These are phyloP conservation scores for Pyrgus malvae DNA, from an alignment of 2,888 invertebrate genomes.

Conservation along the genomic window DNA sequence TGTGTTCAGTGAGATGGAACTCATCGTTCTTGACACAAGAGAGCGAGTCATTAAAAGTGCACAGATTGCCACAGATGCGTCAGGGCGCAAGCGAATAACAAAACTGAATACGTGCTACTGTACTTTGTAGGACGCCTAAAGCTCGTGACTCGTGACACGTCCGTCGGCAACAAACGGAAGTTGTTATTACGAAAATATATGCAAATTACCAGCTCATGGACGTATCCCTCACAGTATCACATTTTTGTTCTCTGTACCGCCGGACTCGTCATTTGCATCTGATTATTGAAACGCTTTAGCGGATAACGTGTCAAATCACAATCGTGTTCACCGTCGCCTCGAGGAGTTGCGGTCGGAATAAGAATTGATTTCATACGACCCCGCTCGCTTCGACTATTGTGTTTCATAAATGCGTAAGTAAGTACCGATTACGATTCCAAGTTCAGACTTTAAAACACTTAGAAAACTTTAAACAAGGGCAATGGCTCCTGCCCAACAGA, in stretches of 20 bases:
- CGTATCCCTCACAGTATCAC: constrained; percentile 56
- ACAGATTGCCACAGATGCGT: background rate
- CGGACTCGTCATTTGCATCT: constrained; percentile 72
- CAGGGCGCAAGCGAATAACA: background rate
- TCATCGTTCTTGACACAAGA: background rate
- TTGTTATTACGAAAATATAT: constrained; percentile 75
- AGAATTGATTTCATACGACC: constrained; percentile 66
- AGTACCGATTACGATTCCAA: background rate
- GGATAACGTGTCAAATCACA: constrained; percentile 71
- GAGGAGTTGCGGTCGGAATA: constrained; percentile 56
- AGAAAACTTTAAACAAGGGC: no score
- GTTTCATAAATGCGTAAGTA: background rate
- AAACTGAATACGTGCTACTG: constrained; percentile 36
- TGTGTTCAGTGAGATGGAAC: constrained; percentile 30
- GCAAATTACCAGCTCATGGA: constrained; percentile 67
- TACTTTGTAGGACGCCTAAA: constrained; percentile 25
- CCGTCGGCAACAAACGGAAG: constrained; percentile 65
- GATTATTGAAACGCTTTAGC: constrained; percentile 69
- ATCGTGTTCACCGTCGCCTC: constrained; percentile 57
- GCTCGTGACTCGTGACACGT: constrained; percentile 54
- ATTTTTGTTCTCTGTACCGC: constrained; percentile 60
- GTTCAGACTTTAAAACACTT: background rate
- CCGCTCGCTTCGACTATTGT: background rate
- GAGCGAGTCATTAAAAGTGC: background rate
- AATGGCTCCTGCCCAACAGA: background rate